A percentile compares a stretch with the other conserved stretches of the same genome.
These are phyloP conservation scores for Sipha maydis DNA, from an alignment of 2,888 invertebrate species.

Conservation along the genomic window DNA sequence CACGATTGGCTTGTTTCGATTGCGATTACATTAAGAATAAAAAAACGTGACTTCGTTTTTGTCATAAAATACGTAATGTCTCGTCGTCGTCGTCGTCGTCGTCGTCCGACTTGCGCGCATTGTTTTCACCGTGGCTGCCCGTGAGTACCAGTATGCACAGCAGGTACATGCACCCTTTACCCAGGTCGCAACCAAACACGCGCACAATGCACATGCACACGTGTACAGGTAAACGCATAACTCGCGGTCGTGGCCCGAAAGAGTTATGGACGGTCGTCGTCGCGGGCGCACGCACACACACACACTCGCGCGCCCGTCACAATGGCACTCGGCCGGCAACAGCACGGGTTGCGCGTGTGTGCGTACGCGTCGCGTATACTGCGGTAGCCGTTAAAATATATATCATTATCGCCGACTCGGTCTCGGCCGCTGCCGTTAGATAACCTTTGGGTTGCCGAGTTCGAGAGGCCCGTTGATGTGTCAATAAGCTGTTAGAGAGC, in stretches of 20 bases:
- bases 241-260: slow-evolving; percentile 47
- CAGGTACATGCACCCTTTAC: too few relatives aligned
- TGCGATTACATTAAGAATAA: slow-evolving; percentile 38
- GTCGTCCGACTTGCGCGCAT: slow-evolving; percentile 10
- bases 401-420: slow-evolving; percentile 34
- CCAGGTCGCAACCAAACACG: neutral
- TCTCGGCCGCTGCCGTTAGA: slow-evolving; percentile 21
- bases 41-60: slow-evolving; percentile 60
- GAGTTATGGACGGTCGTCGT: slow-evolving; percentile 28
- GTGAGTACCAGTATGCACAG: too few relatives aligned
- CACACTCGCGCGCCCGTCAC: neutral
- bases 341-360: neutral
- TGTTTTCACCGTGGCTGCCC: slow-evolving; percentile 21
- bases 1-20: slow-evolving; percentile 59
- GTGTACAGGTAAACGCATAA: slow-evolving; percentile 6
- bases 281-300: neutral
- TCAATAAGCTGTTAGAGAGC: slow-evolving; percentile 40
- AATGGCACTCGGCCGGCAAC: slow-evolving; percentile 12
- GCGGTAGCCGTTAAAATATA: slow-evolving; percentile 52
- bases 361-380: neutral
- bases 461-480: slow-evolving; percentile 44
- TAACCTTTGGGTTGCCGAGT: slow-evolving; percentile 54
- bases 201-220: neutral
- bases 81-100: slow-evolving; percentile 11
- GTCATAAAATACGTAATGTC: slow-evolving; percentile 53